These are phyloP conservation scores for Diploptera punctata DNA, from an alignment of 2,888 invertebrate genomes.

Conservation along the genomic window DNA sequence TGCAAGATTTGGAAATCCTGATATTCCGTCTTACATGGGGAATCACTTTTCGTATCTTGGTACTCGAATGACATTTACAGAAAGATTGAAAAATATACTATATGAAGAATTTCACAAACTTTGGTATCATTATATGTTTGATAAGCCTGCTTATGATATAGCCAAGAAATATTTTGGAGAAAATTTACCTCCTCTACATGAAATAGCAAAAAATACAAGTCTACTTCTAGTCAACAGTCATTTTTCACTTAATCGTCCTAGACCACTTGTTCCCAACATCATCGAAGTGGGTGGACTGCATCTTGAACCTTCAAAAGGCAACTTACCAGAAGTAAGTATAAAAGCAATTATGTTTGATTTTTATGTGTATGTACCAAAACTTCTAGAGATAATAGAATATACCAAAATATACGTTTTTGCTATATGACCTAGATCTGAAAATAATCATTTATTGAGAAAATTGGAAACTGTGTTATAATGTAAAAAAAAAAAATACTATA, in stretches of 20 bases:
- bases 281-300: conserved; percentile 40
- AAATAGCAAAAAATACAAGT: conserved; percentile 62
- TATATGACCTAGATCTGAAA: no score
- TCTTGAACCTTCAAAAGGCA: conserved; percentile 32
- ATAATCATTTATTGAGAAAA: no score
- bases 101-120: conserved; percentile 44
- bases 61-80: conserved; percentile 32
- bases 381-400: no score
- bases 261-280: conserved; percentile 45
- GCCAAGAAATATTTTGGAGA: conserved; percentile 48
- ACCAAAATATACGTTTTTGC: no score
- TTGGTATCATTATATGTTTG: conserved; percentile 49
- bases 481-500: no score
- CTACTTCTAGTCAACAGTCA: conserved; percentile 67
- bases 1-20: conserved; percentile 63
- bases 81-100: conserved; percentile 33
- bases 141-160: conserved; percentile 27
- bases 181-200: conserved; percentile 60
- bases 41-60: conserved; percentile 52
- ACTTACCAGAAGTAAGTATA: no score
- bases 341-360: no score
- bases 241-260: conserved; percentile 61
- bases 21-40: conserved; percentile 65
- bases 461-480: no score
- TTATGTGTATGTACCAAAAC: no score